Base-by-base conservation (phyloP, 2,797 vertebrate species). In the Miichthys miiuy region DNA sequence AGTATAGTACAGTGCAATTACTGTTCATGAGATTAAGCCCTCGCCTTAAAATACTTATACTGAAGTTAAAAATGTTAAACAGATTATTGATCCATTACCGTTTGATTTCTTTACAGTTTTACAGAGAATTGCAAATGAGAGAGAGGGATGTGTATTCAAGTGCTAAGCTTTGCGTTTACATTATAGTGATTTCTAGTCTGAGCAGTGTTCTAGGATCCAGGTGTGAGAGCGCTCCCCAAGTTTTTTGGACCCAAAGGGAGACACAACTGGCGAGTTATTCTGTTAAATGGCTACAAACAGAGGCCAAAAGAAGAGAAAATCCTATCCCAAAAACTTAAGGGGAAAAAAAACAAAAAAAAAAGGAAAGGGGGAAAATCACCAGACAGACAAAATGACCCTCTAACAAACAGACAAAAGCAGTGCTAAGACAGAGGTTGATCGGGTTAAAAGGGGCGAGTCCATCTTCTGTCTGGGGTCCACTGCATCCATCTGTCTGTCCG, bases 361-460 rank as follows among this genome's bases (percentile, higher is more conserved):
- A 48, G 44, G 72, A 18, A 79, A 70, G 72, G 2, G 34, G 42
- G 72, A 73, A 86, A 90, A 80, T 70, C 77, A 81, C 79, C 81
- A 88, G 82, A 85, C 87, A 89, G 92, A 94, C 80, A 80, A 91
- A 91, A 90, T 85, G 81, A 88, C 74, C 74, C 72, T 79, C 78
- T 77, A 68, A 88, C 89, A 91, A 83, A 93, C 92, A 91, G 92
- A 94, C 88, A 85, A 85, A 93, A 92, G 94, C 93, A 90, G 92
- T 87, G 91, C 69, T 56, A 46, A 82, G 90, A 91, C 86, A 88
- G 87, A 89, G 82, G 88, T 77, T 87, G 89, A 87, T 84, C 42
- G n/a, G 83, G 80, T 83, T 78, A 69, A 80, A 86, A 80, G 82
- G 79, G 77, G 65, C 12, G 55, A 74, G 83, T 88, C 85, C 82